phyloP scores from a whole-genome alignment of 1,140 invertebrate species.

The Phymorhynchus buccinoides region DNA sequence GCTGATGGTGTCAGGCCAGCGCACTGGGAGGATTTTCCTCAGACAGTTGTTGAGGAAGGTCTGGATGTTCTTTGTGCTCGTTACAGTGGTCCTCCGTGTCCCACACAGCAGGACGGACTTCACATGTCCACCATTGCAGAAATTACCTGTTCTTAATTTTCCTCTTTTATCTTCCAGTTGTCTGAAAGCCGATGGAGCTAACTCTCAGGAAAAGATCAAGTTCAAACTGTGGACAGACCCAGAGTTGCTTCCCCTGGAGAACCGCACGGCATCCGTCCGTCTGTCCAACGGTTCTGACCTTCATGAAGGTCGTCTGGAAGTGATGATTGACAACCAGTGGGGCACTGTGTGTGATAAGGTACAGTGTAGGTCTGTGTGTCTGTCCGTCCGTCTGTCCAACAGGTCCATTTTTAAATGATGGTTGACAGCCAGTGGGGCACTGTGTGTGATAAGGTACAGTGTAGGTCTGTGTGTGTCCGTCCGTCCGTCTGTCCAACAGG shows the following conservation, averaged over 20 bases:
- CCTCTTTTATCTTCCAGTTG: slow-evolving; percentile 68
- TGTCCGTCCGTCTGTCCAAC: not conserved
- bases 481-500: too few relatives aligned
- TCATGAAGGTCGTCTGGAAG: slow-evolving; percentile 76
- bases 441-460: not conserved
- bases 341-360: slow-evolving; percentile 92
- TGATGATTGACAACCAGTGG: slow-evolving; percentile 87
- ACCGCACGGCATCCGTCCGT: slow-evolving; percentile 61
- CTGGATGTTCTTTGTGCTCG: too few relatives aligned
- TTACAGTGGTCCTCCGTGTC: too few relatives aligned
- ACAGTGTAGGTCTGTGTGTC: slow-evolving; percentile 23
- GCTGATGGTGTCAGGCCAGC: too few relatives aligned
- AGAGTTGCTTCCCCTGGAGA: slow-evolving; percentile 63
- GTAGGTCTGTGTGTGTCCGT: too few relatives aligned
- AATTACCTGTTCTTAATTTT: too few relatives aligned
- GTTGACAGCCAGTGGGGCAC: too few relatives aligned
- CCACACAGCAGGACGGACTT: too few relatives aligned
- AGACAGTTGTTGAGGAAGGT: too few relatives aligned
- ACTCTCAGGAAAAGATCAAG: slow-evolving; percentile 39
- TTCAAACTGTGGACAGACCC: slow-evolving; percentile 73
- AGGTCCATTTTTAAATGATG: too few relatives aligned
- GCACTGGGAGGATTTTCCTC: too few relatives aligned
- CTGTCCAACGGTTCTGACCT: slow-evolving; percentile 62
- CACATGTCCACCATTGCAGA: too few relatives aligned
- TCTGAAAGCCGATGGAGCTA: slow-evolving; percentile 77